Percentiles rank a stretch among this genome's conserved stretches.
phyloP scores from a whole-genome alignment of 2,113 vertebrate species.

The Colistium nudipinnis region DNA sequence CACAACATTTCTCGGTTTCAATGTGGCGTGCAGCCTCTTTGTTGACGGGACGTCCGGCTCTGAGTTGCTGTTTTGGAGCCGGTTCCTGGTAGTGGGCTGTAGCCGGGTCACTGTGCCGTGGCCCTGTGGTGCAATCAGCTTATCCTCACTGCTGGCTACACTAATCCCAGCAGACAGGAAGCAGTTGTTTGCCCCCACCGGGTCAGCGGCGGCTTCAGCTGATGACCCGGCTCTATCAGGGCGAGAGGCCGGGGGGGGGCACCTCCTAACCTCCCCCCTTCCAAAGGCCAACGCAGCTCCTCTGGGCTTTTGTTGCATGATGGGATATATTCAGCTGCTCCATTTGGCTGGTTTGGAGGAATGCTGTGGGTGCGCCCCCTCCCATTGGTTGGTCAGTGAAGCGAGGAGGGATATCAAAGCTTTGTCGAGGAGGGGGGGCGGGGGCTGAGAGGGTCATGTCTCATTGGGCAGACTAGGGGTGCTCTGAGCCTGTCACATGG shows the following conservation, averaged over 20 bases:
- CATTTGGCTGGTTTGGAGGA: slow-evolving; percentile 87
- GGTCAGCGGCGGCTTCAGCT: slow-evolving; percentile 79
- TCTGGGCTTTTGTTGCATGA: slow-evolving; percentile 74
- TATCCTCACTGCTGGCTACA: slow-evolving; percentile 61
- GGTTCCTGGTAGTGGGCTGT: slow-evolving; percentile 20
- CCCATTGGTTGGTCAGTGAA: slow-evolving; percentile 84
- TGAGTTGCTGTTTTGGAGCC: slow-evolving; percentile 14
- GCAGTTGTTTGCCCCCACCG: slow-evolving; percentile 75
- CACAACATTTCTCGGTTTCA: background rate
- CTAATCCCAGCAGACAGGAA: slow-evolving; percentile 84
- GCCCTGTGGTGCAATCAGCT: slow-evolving; percentile 71
- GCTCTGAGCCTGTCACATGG: slow-evolving; percentile 78
- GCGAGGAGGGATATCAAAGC: slow-evolving; percentile 86
- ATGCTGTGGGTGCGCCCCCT: slow-evolving; percentile 83
- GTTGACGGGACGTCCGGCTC: background rate
- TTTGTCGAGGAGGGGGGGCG: slow-evolving; percentile 70
- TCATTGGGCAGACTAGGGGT: slow-evolving; percentile 71
- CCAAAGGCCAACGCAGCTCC: slow-evolving; percentile 71
- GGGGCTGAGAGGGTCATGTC: slow-evolving; percentile 74
- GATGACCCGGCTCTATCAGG: slow-evolving; percentile 59
- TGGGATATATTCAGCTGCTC: slow-evolving; percentile 82
- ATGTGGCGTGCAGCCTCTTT: background rate
- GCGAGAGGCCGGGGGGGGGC: slow-evolving; percentile 33
- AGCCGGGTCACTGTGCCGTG: slow-evolving; percentile 44
- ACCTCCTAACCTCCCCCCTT: slow-evolving; percentile 21